Percentiles rank a stretch among this genome's conserved stretches.
phyloP scores from a whole-genome alignment of 35 echinoderm and acorn worm genomes.

The Heliocidaris tuberculata region DNA sequence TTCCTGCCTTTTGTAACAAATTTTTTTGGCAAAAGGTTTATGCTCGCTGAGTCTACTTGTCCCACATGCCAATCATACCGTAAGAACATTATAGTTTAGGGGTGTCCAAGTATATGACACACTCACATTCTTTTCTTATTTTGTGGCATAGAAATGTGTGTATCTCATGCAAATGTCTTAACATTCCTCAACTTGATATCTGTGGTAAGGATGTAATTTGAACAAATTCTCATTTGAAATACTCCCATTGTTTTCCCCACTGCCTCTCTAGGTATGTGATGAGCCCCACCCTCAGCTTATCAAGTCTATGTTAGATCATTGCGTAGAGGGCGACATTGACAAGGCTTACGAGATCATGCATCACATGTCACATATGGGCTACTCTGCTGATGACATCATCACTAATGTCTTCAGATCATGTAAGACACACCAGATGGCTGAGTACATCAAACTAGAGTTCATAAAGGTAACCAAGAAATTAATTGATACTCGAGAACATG shows the following conservation, averaged over 20 bases:
- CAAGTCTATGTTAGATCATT: slow-evolving; percentile 85
- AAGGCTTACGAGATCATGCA: slow-evolving; percentile 88
- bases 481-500: no score
- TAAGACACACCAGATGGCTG: slow-evolving; percentile 90
- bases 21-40: not conserved
- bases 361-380: slow-evolving; percentile 95
- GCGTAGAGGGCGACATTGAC: slow-evolving; percentile 88
- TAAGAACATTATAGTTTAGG: not conserved
- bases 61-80: not conserved
- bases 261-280: slow-evolving; percentile 82
- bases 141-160: no score
- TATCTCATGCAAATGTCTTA: no score
- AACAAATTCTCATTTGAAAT: no score
- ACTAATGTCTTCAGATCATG: slow-evolving; percentile 87
- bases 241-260: not conserved
- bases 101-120: not conserved
- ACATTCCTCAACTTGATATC: no score
- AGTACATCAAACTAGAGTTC: slow-evolving; percentile 95
- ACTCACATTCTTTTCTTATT: no score
- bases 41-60: not conserved
- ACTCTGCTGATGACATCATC: slow-evolving; percentile 89
- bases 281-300: slow-evolving; percentile 92
- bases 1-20: no score
- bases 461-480: slow-evolving; percentile 71
- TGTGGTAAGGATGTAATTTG: no score